Evolutionary conservation across 2,113 vertebrate species (phyloP).

Genomic region (Oryzias woworae): DNA sequence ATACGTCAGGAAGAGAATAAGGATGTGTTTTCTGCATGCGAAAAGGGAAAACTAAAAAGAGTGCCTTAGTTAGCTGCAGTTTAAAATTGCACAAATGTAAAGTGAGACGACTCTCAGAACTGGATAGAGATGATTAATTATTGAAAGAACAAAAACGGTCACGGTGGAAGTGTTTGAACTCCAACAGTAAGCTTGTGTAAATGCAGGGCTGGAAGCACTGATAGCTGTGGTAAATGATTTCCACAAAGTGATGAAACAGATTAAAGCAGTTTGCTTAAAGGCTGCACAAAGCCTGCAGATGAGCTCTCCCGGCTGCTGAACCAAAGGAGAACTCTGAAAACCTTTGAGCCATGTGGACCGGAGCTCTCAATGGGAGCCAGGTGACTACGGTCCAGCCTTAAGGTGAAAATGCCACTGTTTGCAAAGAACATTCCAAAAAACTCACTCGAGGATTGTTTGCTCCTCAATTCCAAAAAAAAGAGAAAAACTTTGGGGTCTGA

Average conservation of each 20-base stretch:
- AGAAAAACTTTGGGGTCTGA: constrained; percentile 20
- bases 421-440: constrained; percentile 71
- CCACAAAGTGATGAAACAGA: constrained; percentile 23
- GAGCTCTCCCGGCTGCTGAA: constrained; percentile 48
- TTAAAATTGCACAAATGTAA: constrained; percentile 36
- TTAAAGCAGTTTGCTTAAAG: constrained; percentile 36
- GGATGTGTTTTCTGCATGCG: constrained; percentile 52
- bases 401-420: constrained; percentile 60
- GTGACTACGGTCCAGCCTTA: constrained; percentile 52
- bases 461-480: constrained; percentile 65
- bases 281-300: constrained; percentile 25
- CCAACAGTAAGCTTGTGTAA: constrained; percentile 22
- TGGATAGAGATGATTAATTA: constrained; percentile 30
- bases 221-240: constrained; percentile 23
- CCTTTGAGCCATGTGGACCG: constrained; percentile 38
- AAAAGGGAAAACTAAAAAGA: constrained; percentile 59
- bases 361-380: constrained; percentile 47
- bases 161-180: constrained; percentile 22
- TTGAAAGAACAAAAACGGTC: constrained; percentile 26
- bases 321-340: constrained; percentile 21
- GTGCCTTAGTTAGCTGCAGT: constrained; percentile 56
- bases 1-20: constrained; percentile 27
- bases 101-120: constrained; percentile 34
- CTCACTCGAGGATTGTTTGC: constrained; percentile 39
- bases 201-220: constrained; percentile 19